A percentile compares a stretch with the other conserved stretches of the same genome.
Conservation (phyloP, 2,113 vertebrate genomes). For the Dipodomys merriami region DNA sequence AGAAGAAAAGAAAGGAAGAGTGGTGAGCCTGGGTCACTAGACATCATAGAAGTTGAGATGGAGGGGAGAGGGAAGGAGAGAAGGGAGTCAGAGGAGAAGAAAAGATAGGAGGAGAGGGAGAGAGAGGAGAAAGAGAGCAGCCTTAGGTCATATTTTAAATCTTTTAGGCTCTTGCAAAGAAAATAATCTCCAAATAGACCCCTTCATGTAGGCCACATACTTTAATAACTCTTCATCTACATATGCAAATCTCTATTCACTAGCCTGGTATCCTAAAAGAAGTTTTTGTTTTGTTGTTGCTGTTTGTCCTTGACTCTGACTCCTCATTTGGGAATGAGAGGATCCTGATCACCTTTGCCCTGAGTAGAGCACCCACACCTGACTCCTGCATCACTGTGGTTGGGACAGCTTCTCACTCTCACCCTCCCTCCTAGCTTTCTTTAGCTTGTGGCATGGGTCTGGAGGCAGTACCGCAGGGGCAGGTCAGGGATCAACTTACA, state of each 20-base stretch:
- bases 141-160: not conserved
- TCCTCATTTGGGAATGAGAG: not conserved
- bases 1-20: no score
- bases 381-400: not conserved
- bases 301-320: slow-evolving; percentile 1
- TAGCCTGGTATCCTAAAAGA: not conserved
- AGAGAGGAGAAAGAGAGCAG: not conserved
- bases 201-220: not conserved
- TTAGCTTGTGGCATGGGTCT: not conserved
- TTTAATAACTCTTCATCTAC: slow-evolving; percentile 6
- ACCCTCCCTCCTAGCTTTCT: not conserved
- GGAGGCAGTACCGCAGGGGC: not conserved
- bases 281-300: no score
- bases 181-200: slow-evolving; percentile 22
- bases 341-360: not conserved
- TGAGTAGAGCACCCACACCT: not conserved
- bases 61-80: not conserved
- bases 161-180: not conserved
- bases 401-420: not conserved
- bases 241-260: slow-evolving; percentile 12
- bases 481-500: slow-evolving; percentile 84
- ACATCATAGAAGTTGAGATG: not conserved
- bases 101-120: not conserved
- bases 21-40: not conserved
- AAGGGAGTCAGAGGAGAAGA: not conserved